Base-by-base conservation (phyloP, 2,888 invertebrate species). In the Drosophila siamana region DNA sequence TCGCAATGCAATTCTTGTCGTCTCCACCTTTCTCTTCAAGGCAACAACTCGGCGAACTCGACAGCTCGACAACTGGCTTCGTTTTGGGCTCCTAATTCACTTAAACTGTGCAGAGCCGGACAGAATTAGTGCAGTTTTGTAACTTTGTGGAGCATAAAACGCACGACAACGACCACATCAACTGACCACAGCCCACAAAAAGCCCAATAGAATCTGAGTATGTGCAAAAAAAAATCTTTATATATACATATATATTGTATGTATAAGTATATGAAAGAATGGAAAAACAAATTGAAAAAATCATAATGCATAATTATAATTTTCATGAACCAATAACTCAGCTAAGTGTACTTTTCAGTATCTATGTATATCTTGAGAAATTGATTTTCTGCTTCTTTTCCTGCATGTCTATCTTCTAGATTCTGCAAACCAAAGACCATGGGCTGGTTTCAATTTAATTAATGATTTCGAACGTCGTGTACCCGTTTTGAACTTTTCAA, bases 281-380 rank as follows among this genome's bases (percentile, higher is more conserved):
- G 30, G 8, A 24, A 38, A 19, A 61, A 51, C 40, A 19, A 26
- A 26, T 26, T 40, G 47, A 55, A 44, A 19, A 43, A 30, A 19
- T 15, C 30, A 52, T 62, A 64, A 68, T 69, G 69, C 86, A 83
- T 83, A 88, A 86, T 88, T 88, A 77, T 72, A 63, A 67, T 74
- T 74, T 86, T 88, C 83, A 88, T 85, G 85, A 88, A 72, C 85
- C 85, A 78, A 88, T 85, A 88, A 88, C 72, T 85, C 78, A 62
- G 55, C 46, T 85, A 85, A 85, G 78, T 83, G 74, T 63, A 71
- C 38, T 38, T 50, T 70, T n/a, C n/a, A 36, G 33, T 28, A 28
- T 28, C 2, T 38, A 57, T 48, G 16, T 47, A 64, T 48, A 72
- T 69, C 85, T 88, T 78, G 88, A 86, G 74, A 86, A 88, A 84